A percentile compares a stretch with the other conserved stretches of the same genome.
These are phyloP conservation scores for Actenoides lindsayi DNA, from an alignment of 2,113 vertebrate genomes.

Conservation along the genomic window DNA sequence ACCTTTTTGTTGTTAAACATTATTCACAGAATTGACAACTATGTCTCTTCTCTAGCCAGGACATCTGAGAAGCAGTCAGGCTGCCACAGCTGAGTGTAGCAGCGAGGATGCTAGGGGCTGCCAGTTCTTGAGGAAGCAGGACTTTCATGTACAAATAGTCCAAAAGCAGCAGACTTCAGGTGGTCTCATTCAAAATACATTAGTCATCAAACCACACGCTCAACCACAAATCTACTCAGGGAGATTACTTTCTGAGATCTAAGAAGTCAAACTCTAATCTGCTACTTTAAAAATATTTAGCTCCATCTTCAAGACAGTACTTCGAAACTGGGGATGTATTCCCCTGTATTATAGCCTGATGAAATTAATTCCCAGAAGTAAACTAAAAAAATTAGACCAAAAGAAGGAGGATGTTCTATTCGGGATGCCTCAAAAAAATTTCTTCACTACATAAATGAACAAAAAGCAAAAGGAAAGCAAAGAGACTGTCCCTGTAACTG, in stretches of 20 bases:
- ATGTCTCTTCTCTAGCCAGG: background rate
- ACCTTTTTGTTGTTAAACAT: background rate
- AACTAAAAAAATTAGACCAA: background rate
- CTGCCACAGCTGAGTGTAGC: background rate
- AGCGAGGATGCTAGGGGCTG: background rate
- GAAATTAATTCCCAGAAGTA: background rate
- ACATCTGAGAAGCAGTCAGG: background rate
- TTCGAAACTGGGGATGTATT: background rate
- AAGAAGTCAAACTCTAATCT: background rate
- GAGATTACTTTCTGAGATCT: background rate
- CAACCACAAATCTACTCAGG: background rate
- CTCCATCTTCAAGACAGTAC: background rate
- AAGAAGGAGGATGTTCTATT: background rate
- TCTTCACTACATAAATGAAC: background rate
- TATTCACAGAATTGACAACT: background rate
- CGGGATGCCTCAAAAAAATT: background rate
- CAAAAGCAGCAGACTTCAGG: background rate
- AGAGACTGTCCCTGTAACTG: background rate
- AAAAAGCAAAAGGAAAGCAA: background rate
- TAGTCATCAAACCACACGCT: background rate
- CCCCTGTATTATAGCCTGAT: background rate
- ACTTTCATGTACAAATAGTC: background rate
- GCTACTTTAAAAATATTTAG: background rate
- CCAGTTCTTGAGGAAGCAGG: background rate
- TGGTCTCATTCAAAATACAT: background rate